A percentile compares a stretch with the other conserved stretches of the same genome.
phyloP scores from a whole-genome alignment of 2,797 vertebrate species.

The Chromis chromis region DNA sequence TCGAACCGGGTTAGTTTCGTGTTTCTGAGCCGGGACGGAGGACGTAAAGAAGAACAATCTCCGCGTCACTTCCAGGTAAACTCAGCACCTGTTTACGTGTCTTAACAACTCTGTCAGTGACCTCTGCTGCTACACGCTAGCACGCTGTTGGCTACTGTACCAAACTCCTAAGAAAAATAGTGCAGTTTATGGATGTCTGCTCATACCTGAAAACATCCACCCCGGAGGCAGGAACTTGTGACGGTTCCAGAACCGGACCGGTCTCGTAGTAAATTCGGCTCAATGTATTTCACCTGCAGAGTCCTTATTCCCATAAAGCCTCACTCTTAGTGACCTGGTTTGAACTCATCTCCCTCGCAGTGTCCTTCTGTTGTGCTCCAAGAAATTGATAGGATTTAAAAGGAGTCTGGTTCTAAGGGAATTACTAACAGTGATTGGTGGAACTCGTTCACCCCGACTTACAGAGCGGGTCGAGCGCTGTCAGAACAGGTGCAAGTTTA shows the following conservation, averaged over 20 bases:
- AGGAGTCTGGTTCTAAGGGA: too few relatives aligned
- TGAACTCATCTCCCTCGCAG: background rate
- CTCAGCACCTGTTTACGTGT: background rate
- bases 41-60: background rate
- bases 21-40: background rate
- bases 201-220: fast-evolving
- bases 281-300: fast-evolving
- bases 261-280: background rate
- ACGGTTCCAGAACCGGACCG: fast-evolving
- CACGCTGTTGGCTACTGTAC: fast-evolving
- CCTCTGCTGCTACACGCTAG: conserved; percentile 50
- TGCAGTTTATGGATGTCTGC: fast-evolving
- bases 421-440: background rate
- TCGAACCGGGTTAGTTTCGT: fast-evolving
- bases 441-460: background rate
- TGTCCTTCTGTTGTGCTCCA: background rate
- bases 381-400: background rate
- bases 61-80: conserved; percentile 32
- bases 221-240: background rate
- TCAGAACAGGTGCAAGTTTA: background rate
- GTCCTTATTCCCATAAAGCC: background rate
- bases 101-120: conserved; percentile 20
- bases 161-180: fast-evolving
- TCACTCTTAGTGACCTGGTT: background rate
- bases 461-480: background rate